Percentiles rank a stretch among this genome's conserved stretches.
phyloP scores from a whole-genome alignment of 2,113 vertebrate species.

The Cercocebus atys region DNA sequence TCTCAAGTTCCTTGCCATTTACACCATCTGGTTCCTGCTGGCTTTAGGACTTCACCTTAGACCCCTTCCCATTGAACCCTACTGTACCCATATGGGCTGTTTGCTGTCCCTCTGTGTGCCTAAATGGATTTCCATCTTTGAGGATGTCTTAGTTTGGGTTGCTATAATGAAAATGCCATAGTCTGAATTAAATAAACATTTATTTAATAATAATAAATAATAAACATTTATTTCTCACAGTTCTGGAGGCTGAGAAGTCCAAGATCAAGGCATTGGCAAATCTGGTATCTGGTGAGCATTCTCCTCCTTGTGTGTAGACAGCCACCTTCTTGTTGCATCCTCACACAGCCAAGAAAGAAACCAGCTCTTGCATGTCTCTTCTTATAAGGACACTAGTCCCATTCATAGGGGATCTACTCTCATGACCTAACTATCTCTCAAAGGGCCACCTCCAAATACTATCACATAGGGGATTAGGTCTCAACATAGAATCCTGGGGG shows the following conservation, averaged over 20 bases:
- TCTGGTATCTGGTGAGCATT: background rate
- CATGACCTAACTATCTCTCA: background rate
- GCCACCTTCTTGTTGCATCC: background rate
- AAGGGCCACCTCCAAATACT: background rate
- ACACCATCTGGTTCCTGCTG: background rate
- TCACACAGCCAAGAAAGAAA: background rate
- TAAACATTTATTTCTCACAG: background rate
- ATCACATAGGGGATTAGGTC: background rate
- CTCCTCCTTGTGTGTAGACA: background rate
- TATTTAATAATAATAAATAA: background rate
- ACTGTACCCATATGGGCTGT: background rate
- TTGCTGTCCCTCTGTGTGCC: background rate
- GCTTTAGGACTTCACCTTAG: background rate
- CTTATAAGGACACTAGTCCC: background rate
- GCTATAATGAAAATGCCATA: background rate
- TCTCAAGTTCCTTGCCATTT: background rate
- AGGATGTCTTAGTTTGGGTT: background rate
- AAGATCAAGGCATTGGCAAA: background rate
- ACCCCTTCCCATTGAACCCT: background rate
- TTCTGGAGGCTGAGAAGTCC: background rate
- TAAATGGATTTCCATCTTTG: background rate
- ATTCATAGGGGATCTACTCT: background rate
- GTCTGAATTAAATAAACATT: too few species aligned
- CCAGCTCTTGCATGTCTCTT: background rate
- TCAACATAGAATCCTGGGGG: background rate